Evolutionary conservation across 2,113 vertebrate genomes (phyloP).

Genomic region (Leptobrachium leishanense): DNA sequence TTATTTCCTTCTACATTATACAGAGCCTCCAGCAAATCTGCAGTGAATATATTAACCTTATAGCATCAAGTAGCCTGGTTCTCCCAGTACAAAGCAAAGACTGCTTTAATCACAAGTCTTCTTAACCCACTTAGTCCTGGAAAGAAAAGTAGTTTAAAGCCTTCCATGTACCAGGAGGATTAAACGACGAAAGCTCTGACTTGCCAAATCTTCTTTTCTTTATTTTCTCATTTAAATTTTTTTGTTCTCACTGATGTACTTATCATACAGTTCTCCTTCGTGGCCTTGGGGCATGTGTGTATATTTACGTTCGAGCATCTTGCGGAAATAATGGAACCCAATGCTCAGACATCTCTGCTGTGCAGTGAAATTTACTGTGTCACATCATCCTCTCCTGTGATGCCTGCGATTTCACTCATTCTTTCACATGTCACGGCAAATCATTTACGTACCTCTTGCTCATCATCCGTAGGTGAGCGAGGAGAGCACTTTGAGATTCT

Average conservation of each 20-base stretch:
- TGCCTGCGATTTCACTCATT: conserved; percentile 7
- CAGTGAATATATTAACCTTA: conserved; percentile 47
- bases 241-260: neutral
- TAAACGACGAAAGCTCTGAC: conserved; percentile 8
- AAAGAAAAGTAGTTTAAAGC: conserved; percentile 10
- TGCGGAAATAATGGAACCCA: neutral
- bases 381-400: neutral
- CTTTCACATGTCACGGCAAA: neutral
- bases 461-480: neutral
- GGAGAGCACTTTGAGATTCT: neutral
- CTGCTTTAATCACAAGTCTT: conserved; percentile 33
- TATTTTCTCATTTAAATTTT: conserved; percentile 28
- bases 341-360: neutral
- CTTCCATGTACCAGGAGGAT: conserved; percentile 15
- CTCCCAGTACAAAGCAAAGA: conserved; percentile 30
- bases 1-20: conserved; percentile 35
- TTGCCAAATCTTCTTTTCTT: conserved; percentile 17
- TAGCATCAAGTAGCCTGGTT: conserved; percentile 22
- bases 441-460: conserved; percentile 13
- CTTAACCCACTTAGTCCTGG: conserved; percentile 24
- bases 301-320: neutral
- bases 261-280: neutral
- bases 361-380: conserved; percentile 3
- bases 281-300: conserved; percentile 20
- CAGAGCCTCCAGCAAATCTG: conserved; percentile 26